Conservation (phyloP, 35 echinoderm and acorn worm genomes). For the Anneissia japonica region DNA sequence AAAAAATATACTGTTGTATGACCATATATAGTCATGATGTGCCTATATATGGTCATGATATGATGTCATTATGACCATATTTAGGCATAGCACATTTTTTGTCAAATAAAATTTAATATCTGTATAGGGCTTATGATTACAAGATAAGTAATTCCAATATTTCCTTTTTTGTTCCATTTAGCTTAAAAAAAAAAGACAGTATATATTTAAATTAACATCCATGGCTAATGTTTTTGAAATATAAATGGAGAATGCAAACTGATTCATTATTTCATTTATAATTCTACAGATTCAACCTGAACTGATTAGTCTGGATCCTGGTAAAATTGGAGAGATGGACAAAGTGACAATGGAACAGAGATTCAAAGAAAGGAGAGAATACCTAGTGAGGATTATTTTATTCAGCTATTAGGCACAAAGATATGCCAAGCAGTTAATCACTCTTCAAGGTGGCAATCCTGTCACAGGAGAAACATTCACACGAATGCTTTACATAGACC, state of each 20-base stretch:
- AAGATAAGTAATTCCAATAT: background rate
- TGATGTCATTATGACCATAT: too few species aligned
- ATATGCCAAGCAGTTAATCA: too few species aligned
- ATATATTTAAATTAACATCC: background rate
- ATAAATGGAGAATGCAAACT: background rate
- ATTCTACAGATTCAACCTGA: constrained; percentile 81
- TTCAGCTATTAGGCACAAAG: too few species aligned
- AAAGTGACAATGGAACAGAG: constrained; percentile 60
- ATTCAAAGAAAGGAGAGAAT: constrained; percentile 39
- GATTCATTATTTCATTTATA: background rate
- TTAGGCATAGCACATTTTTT: too few species aligned
- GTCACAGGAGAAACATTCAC: too few species aligned
- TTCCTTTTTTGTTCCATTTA: background rate
- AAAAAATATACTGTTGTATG: too few species aligned
- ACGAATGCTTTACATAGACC: too few species aligned
- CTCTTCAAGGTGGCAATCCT: too few species aligned
- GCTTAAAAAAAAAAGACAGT: background rate
- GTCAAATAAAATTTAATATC: background rate
- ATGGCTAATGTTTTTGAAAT: background rate
- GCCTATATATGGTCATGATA: too few species aligned
- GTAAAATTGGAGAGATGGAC: constrained; percentile 66
- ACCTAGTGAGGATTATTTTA: constrained; percentile 55
- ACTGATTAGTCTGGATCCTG: constrained; percentile 78
- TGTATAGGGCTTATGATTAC: background rate
- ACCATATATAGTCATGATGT: too few species aligned